These are phyloP conservation scores for Heliornis fulica DNA, from an alignment of 2,113 vertebrate genomes.

Conservation along the genomic window DNA sequence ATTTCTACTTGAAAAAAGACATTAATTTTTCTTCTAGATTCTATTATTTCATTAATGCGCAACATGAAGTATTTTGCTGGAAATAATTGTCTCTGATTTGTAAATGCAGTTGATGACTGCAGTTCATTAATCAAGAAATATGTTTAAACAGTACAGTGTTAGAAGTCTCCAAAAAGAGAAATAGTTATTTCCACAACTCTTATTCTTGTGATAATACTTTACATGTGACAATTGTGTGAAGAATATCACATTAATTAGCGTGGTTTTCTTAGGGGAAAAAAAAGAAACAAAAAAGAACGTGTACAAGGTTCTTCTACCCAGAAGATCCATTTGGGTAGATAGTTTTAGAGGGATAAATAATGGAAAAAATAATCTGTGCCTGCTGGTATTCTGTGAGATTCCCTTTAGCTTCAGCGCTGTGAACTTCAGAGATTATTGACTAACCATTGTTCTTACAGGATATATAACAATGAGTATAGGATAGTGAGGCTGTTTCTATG, in stretches of 20 bases:
- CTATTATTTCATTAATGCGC: background rate
- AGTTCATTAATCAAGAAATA: background rate
- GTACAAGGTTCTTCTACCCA: background rate
- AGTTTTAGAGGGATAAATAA: background rate
- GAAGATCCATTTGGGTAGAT: background rate
- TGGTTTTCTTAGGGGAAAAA: background rate
- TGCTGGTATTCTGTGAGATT: background rate
- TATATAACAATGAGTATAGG: background rate
- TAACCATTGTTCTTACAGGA: background rate
- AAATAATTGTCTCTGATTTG: background rate
- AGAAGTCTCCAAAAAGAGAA: background rate
- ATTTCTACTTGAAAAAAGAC: constrained; percentile 46
- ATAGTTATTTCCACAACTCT: background rate
- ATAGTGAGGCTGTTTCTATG: background rate
- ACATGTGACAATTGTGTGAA: background rate
- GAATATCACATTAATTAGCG: background rate
- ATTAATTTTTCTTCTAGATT: background rate
- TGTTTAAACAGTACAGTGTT: background rate
- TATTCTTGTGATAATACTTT: background rate
- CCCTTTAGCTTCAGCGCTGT: background rate
- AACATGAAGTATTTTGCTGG: background rate
- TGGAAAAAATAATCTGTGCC: background rate
- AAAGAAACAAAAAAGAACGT: background rate
- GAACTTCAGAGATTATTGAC: background rate
- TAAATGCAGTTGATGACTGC: background rate